phyloP scores from a whole-genome alignment of 2,797 vertebrate genomes.

The Masticophis lateralis region DNA sequence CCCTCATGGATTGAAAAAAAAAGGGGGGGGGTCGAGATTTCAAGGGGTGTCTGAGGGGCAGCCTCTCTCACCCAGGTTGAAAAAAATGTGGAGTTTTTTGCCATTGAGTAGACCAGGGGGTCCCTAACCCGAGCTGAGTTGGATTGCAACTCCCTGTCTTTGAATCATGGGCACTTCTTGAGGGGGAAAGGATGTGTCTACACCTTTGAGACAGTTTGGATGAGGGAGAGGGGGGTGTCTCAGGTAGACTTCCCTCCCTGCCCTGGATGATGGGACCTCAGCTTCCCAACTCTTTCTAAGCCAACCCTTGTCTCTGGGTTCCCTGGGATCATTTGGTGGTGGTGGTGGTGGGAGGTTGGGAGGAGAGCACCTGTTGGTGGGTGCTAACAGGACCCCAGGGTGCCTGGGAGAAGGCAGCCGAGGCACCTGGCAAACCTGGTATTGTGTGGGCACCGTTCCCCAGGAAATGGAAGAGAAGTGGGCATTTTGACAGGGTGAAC shows the following conservation, averaged over 20 bases:
- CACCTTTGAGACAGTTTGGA: background rate
- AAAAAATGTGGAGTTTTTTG: background rate
- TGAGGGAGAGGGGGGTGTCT: no score
- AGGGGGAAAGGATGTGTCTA: background rate
- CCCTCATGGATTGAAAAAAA: background rate
- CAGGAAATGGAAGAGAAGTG: background rate
- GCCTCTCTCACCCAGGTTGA: background rate
- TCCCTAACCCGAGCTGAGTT: background rate
- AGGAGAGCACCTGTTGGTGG: background rate
- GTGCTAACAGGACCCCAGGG: background rate
- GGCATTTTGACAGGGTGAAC: background rate
- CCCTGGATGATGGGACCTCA: no score
- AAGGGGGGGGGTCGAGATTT: background rate
- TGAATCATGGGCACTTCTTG: background rate
- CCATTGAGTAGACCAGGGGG: background rate
- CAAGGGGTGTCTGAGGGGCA: background rate
- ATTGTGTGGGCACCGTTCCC: background rate
- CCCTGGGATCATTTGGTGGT: constrained; percentile 41
- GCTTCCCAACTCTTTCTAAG: background rate
- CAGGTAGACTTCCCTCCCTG: no score
- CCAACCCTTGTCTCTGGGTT: background rate
- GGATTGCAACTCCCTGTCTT: background rate
- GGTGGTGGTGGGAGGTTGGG: background rate
- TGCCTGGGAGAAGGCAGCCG: no score
- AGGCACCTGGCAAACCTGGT: no score